These are phyloP conservation scores for Drosophila anceps DNA, from an alignment of 2,888 invertebrate species.

Conservation along the genomic window DNA sequence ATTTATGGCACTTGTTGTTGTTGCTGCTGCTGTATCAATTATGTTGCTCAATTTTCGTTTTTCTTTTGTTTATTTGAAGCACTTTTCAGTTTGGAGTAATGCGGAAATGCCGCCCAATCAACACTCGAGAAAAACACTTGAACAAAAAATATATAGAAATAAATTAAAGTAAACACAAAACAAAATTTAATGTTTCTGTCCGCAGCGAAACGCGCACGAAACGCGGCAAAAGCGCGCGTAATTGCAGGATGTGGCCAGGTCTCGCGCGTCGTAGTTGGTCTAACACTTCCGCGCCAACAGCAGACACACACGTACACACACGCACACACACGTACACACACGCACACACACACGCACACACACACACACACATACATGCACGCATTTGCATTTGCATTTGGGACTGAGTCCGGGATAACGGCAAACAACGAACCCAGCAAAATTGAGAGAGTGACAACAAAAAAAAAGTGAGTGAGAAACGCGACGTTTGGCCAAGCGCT, in stretches of 20 bases:
- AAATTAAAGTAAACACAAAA: constrained; percentile 1
- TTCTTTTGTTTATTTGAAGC: constrained; percentile 35
- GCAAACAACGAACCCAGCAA: constrained; percentile 32
- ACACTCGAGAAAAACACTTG: constrained; percentile 17
- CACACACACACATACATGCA: constrained; percentile 6
- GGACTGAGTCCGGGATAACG: constrained; percentile 22
- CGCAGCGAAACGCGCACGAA: constrained; percentile 33
- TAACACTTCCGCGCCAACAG: constrained; percentile 36
- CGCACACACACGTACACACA: constrained; percentile 6
- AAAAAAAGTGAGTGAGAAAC: constrained; percentile 16
- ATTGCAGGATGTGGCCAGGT: constrained; percentile 53
- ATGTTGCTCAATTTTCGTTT: constrained; percentile 32
- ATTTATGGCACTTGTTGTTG: constrained; percentile 40
- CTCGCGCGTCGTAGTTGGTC: constrained; percentile 14
- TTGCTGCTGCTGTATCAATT: constrained; percentile 17
- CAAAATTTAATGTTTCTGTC: constrained; percentile 17
- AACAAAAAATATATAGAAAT: constrained; percentile 4
- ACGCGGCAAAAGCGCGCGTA: constrained; percentile 30
- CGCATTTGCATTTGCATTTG: constrained; percentile 7
- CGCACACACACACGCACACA: neutral
- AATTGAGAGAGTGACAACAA: constrained; percentile 1
- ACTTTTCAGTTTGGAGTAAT: constrained; percentile 51
- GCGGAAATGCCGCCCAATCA: constrained; percentile 67
- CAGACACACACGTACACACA: constrained; percentile 8
- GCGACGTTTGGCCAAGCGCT: constrained; percentile 70